Evolutionary conservation across 2,797 vertebrate genomes (phyloP).

Genomic region (Girardinus metallicus): DNA sequence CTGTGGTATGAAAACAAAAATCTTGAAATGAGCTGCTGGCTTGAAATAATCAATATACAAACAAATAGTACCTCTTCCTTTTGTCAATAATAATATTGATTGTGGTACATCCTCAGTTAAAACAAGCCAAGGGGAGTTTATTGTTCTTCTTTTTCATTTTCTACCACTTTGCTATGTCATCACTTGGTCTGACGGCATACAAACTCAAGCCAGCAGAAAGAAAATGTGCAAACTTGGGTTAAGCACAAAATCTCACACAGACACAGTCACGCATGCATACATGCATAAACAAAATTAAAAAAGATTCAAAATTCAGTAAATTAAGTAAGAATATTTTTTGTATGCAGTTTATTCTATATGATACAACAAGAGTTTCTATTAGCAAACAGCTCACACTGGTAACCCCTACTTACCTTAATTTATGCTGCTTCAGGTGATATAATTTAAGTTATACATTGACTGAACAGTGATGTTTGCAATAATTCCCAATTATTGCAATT

Average conservation of each 20-base stretch:
- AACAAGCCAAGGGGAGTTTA: constrained; percentile 37
- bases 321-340: background rate
- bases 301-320: background rate
- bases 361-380: background rate
- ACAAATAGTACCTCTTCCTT: constrained; percentile 52
- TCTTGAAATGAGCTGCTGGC: constrained; percentile 50
- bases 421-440: constrained; percentile 11
- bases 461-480: background rate
- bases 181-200: constrained; percentile 9
- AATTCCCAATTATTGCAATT: too few relatives aligned
- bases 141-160: constrained; percentile 45
- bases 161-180: constrained; percentile 5
- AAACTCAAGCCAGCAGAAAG: constrained; percentile 19
- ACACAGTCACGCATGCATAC: background rate
- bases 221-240: background rate
- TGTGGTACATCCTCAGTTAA: constrained; percentile 41
- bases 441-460: background rate
- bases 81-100: constrained; percentile 64
- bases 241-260: constrained; percentile 5
- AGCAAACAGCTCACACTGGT: constrained; percentile 6
- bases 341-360: background rate
- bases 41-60: constrained; percentile 59
- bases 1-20: constrained; percentile 36
- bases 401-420: constrained; percentile 4
- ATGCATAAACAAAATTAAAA: too few relatives aligned